A percentile compares a stretch with the other conserved stretches of the same genome.
Evolutionary conservation across 2,797 vertebrate genomes (phyloP).

Genomic region (Neomorphus geoffroyi): DNA sequence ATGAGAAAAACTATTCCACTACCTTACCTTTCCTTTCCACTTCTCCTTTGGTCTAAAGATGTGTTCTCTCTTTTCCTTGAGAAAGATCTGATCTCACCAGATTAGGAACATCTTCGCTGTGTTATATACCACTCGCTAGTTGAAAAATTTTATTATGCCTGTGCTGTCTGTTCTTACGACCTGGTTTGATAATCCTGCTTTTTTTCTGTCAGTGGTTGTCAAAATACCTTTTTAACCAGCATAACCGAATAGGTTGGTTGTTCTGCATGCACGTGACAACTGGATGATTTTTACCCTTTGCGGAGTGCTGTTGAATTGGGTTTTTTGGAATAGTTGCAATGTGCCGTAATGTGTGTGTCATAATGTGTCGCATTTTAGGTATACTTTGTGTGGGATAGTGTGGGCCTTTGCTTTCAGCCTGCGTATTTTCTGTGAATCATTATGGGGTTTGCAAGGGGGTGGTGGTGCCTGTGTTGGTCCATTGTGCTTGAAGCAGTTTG

Average conservation of each 20-base stretch:
- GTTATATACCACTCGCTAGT: background rate
- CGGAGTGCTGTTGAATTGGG: background rate
- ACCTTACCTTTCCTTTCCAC: background rate
- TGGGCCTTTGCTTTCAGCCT: background rate
- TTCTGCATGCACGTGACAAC: background rate
- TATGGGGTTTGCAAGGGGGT: background rate
- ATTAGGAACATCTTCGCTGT: background rate
- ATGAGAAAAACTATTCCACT: background rate
- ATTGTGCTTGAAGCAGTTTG: background rate
- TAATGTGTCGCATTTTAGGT: background rate
- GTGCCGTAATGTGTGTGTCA: too few relatives aligned
- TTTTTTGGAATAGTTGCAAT: background rate
- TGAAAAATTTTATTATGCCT: background rate
- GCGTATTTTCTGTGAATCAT: background rate
- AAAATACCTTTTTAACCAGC: background rate
- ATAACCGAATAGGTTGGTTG: background rate
- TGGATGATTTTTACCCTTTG: background rate
- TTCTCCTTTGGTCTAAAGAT: background rate
- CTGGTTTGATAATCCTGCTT: background rate
- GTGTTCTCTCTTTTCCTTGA: background rate
- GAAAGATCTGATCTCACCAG: background rate
- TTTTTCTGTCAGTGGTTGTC: background rate
- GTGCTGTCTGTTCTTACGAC: background rate
- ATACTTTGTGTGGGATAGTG: background rate
- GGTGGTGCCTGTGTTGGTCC: background rate